A percentile compares a stretch with the other conserved stretches of the same genome.
Conservation (phyloP, 2,113 vertebrate genomes). For the Lepus timidus region DNA sequence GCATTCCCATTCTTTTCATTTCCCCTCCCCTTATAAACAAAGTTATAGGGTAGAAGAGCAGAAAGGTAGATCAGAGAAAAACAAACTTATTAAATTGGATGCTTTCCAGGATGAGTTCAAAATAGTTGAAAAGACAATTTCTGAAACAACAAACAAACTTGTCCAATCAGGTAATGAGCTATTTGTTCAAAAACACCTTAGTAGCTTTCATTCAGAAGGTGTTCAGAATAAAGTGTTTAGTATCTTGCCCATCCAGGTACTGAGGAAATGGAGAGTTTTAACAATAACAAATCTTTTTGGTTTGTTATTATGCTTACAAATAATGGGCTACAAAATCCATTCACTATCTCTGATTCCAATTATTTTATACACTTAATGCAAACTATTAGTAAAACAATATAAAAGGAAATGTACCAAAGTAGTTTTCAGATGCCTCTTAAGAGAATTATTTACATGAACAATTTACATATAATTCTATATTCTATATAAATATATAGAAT, state of each 20-base stretch:
- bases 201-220: constrained; percentile 22
- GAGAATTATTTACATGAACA: neutral
- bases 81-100: neutral
- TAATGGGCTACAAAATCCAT: constrained; percentile 48
- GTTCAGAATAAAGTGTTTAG: constrained; percentile 36
- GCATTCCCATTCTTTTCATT: neutral
- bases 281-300: constrained; percentile 43
- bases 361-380: neutral
- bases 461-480: constrained; percentile 58
- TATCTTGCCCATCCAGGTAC: constrained; percentile 24
- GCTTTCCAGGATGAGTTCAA: constrained; percentile 52
- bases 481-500: constrained; percentile 43
- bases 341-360: constrained; percentile 9
- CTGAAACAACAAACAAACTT: constrained; percentile 17
- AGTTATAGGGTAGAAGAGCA: neutral
- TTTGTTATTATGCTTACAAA: constrained; percentile 34
- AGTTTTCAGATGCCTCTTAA: neutral
- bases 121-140: constrained; percentile 38
- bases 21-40: neutral
- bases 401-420: constrained; percentile 27
- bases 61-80: constrained; percentile 21
- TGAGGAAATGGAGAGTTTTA: constrained; percentile 23
- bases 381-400: constrained; percentile 39
- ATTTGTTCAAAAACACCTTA: constrained; percentile 4
- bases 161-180: neutral